Percentiles rank a stretch among this genome's conserved stretches.
phyloP scores from a whole-genome alignment of 2,113 vertebrate species.

The Tachysurus fulvidraco region DNA sequence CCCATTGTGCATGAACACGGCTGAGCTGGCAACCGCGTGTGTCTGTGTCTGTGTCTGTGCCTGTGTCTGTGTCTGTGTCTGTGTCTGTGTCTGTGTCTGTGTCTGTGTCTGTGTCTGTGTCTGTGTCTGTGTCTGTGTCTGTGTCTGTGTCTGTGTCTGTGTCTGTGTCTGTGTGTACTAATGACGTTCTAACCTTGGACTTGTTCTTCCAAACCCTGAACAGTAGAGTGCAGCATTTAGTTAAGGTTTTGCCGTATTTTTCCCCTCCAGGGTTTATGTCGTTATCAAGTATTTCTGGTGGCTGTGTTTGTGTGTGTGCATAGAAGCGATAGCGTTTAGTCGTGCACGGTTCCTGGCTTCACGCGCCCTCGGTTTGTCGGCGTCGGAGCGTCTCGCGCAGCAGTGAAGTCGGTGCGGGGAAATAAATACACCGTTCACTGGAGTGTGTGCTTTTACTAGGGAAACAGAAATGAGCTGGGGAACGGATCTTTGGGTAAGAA shows the following conservation, averaged over 20 bases:
- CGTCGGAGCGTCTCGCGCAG: conserved; percentile 24
- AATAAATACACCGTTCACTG: conserved; percentile 15
- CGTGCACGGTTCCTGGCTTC: conserved; percentile 31
- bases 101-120: rapidly evolving
- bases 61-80: rapidly evolving
- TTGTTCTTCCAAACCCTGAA: background rate
- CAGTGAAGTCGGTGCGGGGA: conserved; percentile 43
- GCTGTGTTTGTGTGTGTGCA: background rate
- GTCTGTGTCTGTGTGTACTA: rapidly evolving
- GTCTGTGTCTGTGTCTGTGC: rapidly evolving
- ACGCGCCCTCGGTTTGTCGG: conserved; percentile 45
- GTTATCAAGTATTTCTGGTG: background rate
- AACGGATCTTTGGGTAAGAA: conserved; percentile 63
- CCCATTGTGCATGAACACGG: too few species aligned
- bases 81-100: rapidly evolving
- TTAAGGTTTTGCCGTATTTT: background rate
- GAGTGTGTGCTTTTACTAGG: background rate
- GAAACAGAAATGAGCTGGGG: conserved; percentile 60
- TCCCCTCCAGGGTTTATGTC: background rate
- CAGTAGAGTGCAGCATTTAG: conserved; percentile 32
- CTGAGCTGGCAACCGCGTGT: background rate
- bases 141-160: rapidly evolving
- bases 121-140: rapidly evolving
- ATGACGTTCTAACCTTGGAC: background rate
- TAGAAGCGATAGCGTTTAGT: conserved; percentile 39